Base-by-base conservation (phyloP, 2,888 invertebrate species). In the Rhingia rostrata region DNA sequence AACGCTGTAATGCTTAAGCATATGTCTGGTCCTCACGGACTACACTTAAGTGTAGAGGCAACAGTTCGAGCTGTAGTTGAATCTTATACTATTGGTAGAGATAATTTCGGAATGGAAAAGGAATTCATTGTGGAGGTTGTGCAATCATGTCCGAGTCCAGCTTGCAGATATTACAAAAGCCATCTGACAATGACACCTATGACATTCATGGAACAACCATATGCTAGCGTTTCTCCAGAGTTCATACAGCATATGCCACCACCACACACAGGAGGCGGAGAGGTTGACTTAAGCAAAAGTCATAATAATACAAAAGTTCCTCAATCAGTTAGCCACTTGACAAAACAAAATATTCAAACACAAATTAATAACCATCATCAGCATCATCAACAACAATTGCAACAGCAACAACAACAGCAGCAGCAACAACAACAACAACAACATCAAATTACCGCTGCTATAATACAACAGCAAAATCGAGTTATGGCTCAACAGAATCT, bases 1-100 rank as follows among this genome's bases (percentile, higher is more conserved):
- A 97, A 97, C 92, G 97, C 97, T 67, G 96, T 97, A 5, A 97
- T 97, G 96, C 90, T 97, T 87, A 97, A 97, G 89, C 97, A 97
- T 89, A 96, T 97, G 95, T 96, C 96, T 89, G 96, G 97, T 0
- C 96, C 96, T 0, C 96, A 96, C 90, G 96, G 97, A 0, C 92
- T 96, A 64, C 97, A 97, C 92, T 92, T 97, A 75, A 96, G 96
- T 47, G 93, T 96, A 64, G 97, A 97, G 91, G 96, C 95, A 41
- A 97, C 97, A 10, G 95, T 97, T 41, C 93, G 96, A 90, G 96
- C 96, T 67, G 96, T 96, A 37, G 95, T 96, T 92, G 96, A 97
- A 89, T 96, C 96, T 2, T 97, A 96, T 88, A 96, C 96, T 86
- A 96, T 96, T 90, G 92, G 91, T 0, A 88, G 91, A 0, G 91